Base-by-base conservation (phyloP, 2,888 invertebrate species). In the Lamproptera curius region DNA sequence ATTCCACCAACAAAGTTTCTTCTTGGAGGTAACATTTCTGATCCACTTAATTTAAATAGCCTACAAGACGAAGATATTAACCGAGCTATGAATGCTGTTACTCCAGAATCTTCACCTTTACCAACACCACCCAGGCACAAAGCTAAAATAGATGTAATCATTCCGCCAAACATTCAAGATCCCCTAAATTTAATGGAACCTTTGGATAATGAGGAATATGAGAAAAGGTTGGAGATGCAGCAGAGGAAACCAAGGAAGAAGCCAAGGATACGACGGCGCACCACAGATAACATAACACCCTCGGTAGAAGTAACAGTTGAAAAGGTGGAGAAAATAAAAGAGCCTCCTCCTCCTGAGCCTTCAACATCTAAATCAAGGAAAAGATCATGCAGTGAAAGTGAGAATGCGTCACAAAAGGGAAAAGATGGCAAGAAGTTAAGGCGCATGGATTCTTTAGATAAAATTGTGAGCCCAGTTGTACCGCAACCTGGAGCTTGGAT, bases 1-100 rank as follows among this genome's bases (percentile, higher is more conserved):
- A 94, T 96, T 63, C 93, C 96, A 42, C 97, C 98, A 0, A 96
- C 96, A 0, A 97, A 97, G 76, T 98, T 98, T 80, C 84, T 97
- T 2, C 90, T 98, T 1, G 98, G 98, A 36, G 98, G 98, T 6
- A 98, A 97, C 76, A 97, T 97, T 58, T 94, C 94, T 58, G 98
- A 98, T 88, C 98, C 98, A 0, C 82, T 98, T 37, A 98, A 98
- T 84, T 82, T 98, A 52, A 97, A 96, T 69, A 97, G 97, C 69
- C 89, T 98, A 62, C 95, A 93, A 77, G 93, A 94, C 72, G 94
- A 94, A 70, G 93, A 93, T 61, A 88, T 92, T 14, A 92, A 92
- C 63, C 89, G 93, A 58, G 93, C 93, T 5, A 93, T 95, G 90
- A 95, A 95, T 80, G 94, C 94, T n/a, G 93, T 94, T 0, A 97